Evolutionary conservation across 2,888 invertebrate species (phyloP).

Genomic region (Apeira syringaria): DNA sequence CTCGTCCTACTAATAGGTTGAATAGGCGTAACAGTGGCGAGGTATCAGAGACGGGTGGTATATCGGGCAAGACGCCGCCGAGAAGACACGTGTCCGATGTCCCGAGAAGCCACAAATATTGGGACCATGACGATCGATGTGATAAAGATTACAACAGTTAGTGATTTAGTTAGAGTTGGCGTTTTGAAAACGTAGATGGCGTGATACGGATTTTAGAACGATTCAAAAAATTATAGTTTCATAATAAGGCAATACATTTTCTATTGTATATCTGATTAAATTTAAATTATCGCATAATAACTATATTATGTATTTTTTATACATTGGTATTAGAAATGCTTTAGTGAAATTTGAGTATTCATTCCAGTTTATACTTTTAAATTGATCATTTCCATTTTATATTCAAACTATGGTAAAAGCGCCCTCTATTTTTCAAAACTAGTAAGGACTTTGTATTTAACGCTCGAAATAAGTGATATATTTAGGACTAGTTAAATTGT

Average conservation of each 20-base stretch:
- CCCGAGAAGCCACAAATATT: constrained; percentile 70
- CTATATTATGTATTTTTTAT: too few relatives aligned
- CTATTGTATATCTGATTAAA: too few relatives aligned
- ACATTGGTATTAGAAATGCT: too few relatives aligned
- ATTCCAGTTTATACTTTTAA: too few relatives aligned
- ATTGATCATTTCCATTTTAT: too few relatives aligned
- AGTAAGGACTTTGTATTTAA: constrained; percentile 6
- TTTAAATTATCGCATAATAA: too few relatives aligned
- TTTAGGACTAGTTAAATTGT: constrained; percentile 13
- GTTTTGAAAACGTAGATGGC: constrained; percentile 11
- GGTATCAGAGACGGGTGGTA: constrained; percentile 20
- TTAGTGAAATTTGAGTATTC: too few relatives aligned
- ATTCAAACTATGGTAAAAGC: constrained; percentile 1
- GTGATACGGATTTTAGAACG: too few relatives aligned
- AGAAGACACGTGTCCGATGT: constrained; percentile 67
- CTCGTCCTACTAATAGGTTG: constrained; percentile 35
- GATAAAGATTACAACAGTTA: constrained; percentile 77
- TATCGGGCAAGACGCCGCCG: constrained; percentile 45
- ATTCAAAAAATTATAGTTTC: not conserved
- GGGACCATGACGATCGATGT: constrained; percentile 77
- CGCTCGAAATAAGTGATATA: constrained; percentile 16
- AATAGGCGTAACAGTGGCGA: constrained; percentile 59
- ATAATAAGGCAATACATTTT: not conserved
- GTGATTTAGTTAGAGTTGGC: constrained; percentile 35
- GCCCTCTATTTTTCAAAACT: constrained; percentile 12